These are phyloP conservation scores for Eupristina koningsbergeri DNA, from an alignment of 1,140 invertebrate species.

Conservation along the genomic window DNA sequence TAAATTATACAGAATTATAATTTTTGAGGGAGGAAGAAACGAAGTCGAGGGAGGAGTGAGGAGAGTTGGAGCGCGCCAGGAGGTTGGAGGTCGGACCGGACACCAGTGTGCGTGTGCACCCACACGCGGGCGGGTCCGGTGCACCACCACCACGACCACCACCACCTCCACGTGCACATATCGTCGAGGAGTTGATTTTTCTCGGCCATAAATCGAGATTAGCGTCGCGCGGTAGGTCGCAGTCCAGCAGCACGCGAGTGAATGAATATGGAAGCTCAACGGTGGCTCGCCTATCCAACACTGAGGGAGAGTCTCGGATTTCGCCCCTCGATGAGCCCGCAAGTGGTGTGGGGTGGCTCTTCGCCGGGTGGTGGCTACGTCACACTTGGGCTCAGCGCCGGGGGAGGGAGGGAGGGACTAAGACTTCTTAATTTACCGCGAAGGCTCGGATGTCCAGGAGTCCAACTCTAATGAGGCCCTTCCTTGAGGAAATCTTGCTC, in stretches of 20 bases:
- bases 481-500: neutral
- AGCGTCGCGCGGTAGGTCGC: constrained; percentile 65
- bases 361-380: constrained; percentile 61
- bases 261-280: constrained; percentile 57
- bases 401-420: neutral
- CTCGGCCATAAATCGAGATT: constrained; percentile 62
- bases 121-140: neutral
- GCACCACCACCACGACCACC: too few relatives aligned
- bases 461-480: constrained; percentile 29
- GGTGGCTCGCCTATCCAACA: constrained; percentile 48
- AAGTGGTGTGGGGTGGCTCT: constrained; percentile 46
- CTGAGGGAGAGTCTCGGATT: constrained; percentile 60
- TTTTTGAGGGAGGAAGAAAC: constrained; percentile 48
- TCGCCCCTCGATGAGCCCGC: constrained; percentile 61
- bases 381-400: constrained; percentile 43
- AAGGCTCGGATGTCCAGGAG: constrained; percentile 28
- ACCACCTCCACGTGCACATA: constrained; percentile 17
- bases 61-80: neutral
- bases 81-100: constrained; percentile 18
- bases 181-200: constrained; percentile 62
- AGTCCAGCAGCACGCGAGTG: constrained; percentile 55
- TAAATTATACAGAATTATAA: constrained; percentile 44
- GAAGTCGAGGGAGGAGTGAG: neutral
- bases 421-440: constrained; percentile 31
- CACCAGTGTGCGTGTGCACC: constrained; percentile 5